Base-by-base conservation (phyloP, 2,888 invertebrate species). In the Drosophila acutilabella region DNA sequence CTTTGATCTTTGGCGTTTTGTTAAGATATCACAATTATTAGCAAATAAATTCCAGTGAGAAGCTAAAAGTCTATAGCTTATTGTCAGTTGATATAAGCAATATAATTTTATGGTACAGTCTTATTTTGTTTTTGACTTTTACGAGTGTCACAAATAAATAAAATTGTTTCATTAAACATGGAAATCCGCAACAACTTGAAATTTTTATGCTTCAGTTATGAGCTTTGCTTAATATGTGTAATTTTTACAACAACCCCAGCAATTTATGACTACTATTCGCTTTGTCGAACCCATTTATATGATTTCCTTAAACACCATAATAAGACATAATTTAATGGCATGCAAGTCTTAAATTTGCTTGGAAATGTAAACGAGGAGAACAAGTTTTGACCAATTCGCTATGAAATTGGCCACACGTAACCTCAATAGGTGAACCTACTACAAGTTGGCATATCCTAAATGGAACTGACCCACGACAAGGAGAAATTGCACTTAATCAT, bases 401-500 rank as follows among this genome's bases (percentile, higher is more conserved):
- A 36, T 26, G 36, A 50, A 59, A 71, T 75, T 68, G 45, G 78
- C 85, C 26, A 61, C 82, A 85, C 74, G 59, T 67, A 77, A 66
- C 80, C 61, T 58, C 61, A 50, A 41, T 57, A 14, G 57, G 13
- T 33, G 44, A 14, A 56, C n/a, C n/a, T 20, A 23, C n/a, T 20
- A 23, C 36, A 54, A 54, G 42, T 33, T 48, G 65, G 36, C 4
- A 60, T 60, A 52, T 42, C 18, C 26, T 53, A 60, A 42, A 71
- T 57, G 57, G 42, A 71, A 74, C 71, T 77, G 75, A 79, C 75
- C 79, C 51, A 67, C 53, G 51, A 52, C 62, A 73, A 67, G 41
- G 60, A 26, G 54, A 52, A 69, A 61, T 45, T 41, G 44, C 69
- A 75, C 67, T 78, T 81, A 88, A 85, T 88, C 79, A 74, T 76